Conservation (phyloP, 2,888 invertebrate species). For the Microctonus hyperodae region DNA sequence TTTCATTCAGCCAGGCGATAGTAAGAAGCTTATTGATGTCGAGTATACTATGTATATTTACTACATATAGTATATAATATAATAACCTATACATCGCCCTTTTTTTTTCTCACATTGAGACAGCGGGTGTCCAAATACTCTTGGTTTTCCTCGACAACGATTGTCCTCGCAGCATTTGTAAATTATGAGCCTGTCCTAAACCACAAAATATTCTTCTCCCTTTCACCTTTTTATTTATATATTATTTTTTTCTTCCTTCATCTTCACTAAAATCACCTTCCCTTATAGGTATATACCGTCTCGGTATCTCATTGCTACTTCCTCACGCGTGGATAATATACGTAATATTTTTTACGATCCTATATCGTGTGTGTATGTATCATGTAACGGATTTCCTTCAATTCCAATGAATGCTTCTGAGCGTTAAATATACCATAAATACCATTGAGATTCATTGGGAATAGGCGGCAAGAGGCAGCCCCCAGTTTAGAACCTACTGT, state of each 20-base stretch:
- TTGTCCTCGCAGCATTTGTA: conserved; percentile 34
- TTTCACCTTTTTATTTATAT: not conserved
- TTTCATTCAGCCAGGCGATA: conserved; percentile 36
- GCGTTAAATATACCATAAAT: conserved; percentile 12
- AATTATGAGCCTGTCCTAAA: conserved; percentile 34
- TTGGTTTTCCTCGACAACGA: conserved; percentile 18
- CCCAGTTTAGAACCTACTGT: conserved; percentile 5
- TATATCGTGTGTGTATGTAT: conserved; percentile 27
- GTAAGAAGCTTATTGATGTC: conserved; percentile 40
- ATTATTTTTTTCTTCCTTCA: not conserved
- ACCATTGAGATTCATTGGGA: conserved; percentile 2
- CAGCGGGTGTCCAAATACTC: conserved; percentile 45
- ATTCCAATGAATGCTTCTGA: conserved; percentile 6
- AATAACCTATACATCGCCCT: conserved; percentile 25
- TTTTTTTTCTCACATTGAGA: conserved; percentile 39
- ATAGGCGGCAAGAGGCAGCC: not conserved
- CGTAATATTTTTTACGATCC: not conserved
- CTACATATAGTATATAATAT: not conserved
- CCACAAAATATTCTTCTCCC: conserved; percentile 27
- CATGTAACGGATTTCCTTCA: conserved; percentile 31
- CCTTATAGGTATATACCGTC: no score
- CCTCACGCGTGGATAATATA: not conserved
- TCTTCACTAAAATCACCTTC: not conserved
- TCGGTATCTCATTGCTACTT: not conserved
- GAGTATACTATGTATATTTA: conserved; percentile 15